Percentiles rank a stretch among this genome's conserved stretches.
Evolutionary conservation across 2,888 invertebrate species (phyloP).

Genomic region (Eueremaeus valkanovi): DNA sequence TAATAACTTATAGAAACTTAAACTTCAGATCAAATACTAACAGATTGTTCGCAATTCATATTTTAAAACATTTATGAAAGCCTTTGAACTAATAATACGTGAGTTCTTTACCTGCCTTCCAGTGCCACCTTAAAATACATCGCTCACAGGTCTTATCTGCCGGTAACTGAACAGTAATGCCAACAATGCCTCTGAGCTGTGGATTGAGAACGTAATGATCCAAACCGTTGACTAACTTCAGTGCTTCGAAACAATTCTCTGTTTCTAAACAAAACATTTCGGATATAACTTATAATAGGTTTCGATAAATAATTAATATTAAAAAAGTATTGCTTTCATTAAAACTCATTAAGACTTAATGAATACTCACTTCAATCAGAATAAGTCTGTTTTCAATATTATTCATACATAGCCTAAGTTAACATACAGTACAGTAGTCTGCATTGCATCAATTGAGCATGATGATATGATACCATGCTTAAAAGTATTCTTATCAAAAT

Average conservation of each 20-base stretch:
- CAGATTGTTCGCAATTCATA: too few relatives aligned
- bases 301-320: background rate
- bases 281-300: background rate
- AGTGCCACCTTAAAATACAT: slow-evolving; percentile 48
- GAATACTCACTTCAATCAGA: too few relatives aligned
- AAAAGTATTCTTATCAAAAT: too few relatives aligned
- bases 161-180: slow-evolving; percentile 45
- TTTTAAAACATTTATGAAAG: background rate
- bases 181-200: slow-evolving; percentile 44
- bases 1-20: too few relatives aligned
- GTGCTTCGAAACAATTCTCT: slow-evolving; percentile 46
- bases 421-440: too few relatives aligned
- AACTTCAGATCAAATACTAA: too few relatives aligned
- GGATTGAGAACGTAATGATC: slow-evolving; percentile 2
- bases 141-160: slow-evolving; percentile 43
- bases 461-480: too few relatives aligned
- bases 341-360: too few relatives aligned
- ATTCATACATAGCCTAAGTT: too few relatives aligned
- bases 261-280: slow-evolving; percentile 46
- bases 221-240: slow-evolving; percentile 43
- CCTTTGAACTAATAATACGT: too few relatives aligned
- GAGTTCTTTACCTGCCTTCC: slow-evolving; percentile 47
- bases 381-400: too few relatives aligned
- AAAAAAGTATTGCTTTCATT: background rate
- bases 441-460: too few relatives aligned